These are phyloP conservation scores for Amphibalanus amphitrite DNA, from an alignment of 1,140 invertebrate species.

Conservation along the genomic window DNA sequence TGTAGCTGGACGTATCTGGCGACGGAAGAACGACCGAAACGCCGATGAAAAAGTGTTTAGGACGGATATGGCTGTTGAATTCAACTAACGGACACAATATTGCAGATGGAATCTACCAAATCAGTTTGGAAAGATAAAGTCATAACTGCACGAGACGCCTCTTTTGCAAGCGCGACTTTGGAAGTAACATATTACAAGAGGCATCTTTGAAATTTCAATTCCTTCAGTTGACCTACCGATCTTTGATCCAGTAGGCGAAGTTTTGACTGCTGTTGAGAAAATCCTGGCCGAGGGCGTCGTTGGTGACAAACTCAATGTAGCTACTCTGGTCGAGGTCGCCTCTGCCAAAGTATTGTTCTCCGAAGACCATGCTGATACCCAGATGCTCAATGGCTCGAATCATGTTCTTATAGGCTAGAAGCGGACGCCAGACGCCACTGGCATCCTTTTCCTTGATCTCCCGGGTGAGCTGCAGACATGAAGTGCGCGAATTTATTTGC, in stretches of 20 bases:
- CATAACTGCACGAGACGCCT: too few relatives aligned
- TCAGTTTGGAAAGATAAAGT: too few relatives aligned
- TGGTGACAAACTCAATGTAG: conserved; percentile 43
- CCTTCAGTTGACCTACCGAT: conserved; percentile 10
- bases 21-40: neutral
- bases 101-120: too few relatives aligned
- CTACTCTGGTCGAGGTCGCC: conserved; percentile 44
- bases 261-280: conserved; percentile 41
- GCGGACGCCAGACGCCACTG: conserved; percentile 16
- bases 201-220: too few relatives aligned
- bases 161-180: too few relatives aligned
- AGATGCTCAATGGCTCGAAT: conserved; percentile 62
- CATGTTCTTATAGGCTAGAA: conserved; percentile 60
- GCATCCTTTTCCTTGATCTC: conserved; percentile 14
- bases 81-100: too few relatives aligned
- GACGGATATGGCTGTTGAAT: too few relatives aligned
- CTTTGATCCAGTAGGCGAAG: conserved; percentile 14
- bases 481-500: neutral
- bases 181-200: too few relatives aligned
- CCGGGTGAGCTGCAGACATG: conserved; percentile 6
- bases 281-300: conserved; percentile 15
- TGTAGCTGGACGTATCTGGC: neutral
- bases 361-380: conserved; percentile 42
- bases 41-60: too few relatives aligned
- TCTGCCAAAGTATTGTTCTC: conserved; percentile 55